Evolutionary conservation across 2,113 vertebrate species (phyloP).

Genomic region (Vimba vimba): DNA sequence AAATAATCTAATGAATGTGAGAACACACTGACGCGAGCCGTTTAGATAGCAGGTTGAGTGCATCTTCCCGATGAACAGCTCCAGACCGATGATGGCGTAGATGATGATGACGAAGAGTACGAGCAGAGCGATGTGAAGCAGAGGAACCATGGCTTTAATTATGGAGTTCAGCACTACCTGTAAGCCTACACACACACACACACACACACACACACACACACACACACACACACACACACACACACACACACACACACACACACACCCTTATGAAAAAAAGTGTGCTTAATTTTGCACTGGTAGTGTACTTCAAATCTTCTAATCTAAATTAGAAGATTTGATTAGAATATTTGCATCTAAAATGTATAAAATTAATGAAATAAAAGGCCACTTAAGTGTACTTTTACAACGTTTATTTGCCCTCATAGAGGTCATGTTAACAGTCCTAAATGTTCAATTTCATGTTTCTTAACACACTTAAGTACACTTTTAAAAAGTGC

Average conservation of each 20-base stretch:
- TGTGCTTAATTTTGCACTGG: no score
- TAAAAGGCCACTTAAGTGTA: no score
- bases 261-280: no score
- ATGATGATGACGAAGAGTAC: constrained; percentile 83
- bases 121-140: constrained; percentile 81
- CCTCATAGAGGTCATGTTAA: no score
- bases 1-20: not conserved
- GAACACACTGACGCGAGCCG: constrained; percentile 66
- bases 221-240: constrained; percentile 24
- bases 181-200: constrained; percentile 69
- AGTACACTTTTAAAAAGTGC: no score
- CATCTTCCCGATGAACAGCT: constrained; percentile 83
- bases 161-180: constrained; percentile 83
- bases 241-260: not conserved
- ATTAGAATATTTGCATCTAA: no score
- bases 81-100: constrained; percentile 81
- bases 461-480: no score
- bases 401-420: no score
- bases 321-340: no score
- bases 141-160: constrained; percentile 83
- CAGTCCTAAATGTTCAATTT: no score
- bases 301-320: no score
- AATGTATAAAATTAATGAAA: no score
- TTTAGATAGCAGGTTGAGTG: constrained; percentile 74
- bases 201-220: not conserved